Evolutionary conservation across 2,797 vertebrate species (phyloP), one percentile per base, ranked within the genome.

Genomic region (Scyliorhinus canicula): DNA sequence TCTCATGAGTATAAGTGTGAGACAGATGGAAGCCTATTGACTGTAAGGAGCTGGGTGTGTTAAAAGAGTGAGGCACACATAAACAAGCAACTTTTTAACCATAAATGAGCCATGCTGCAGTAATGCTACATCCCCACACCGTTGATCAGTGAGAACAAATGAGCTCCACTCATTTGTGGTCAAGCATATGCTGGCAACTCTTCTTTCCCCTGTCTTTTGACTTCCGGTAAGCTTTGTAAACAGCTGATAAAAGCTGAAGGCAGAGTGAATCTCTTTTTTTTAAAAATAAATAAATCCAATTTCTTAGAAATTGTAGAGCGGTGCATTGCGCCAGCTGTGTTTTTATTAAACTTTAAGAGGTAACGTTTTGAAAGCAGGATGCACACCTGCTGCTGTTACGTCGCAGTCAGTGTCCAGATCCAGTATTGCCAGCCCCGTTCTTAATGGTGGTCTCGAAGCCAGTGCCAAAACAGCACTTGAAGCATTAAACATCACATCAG

Each of bases 1-100:
- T 94, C 69, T 94, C 93, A 69, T 74, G 67, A 94, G 47, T 74
- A 55, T 47, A 94, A 94, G 93, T 74, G 93, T 55, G 47, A 94
- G 93, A 74, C 93, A 94, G 93, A 94, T 94, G 93, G 93, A 94
- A n/a, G 50, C 19, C 44, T 74, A 94, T 94, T 74, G 93, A 94
- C 65, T 94, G 74, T 94, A 35, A 52, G 93, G 93, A 94, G 93
- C 93, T 94, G 93, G 63, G 65, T 74, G 44, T 94, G 71, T 94
- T 94, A 67, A 71, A 94, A 94, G 93, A 94, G 93, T 55, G 69
- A 74, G 93, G 5, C 28, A n/a, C 67, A 94, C 1, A 94, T 69
- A 71, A 94, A 74, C 67, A 94, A 94, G 93, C 65, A 71, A 74
- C 47, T 94, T 94, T 50, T 94, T 74, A 52, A 94, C 93, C 28